Evolutionary conservation across 2,888 invertebrate species (phyloP).

Genomic region (Drosophila subsilvestris): DNA sequence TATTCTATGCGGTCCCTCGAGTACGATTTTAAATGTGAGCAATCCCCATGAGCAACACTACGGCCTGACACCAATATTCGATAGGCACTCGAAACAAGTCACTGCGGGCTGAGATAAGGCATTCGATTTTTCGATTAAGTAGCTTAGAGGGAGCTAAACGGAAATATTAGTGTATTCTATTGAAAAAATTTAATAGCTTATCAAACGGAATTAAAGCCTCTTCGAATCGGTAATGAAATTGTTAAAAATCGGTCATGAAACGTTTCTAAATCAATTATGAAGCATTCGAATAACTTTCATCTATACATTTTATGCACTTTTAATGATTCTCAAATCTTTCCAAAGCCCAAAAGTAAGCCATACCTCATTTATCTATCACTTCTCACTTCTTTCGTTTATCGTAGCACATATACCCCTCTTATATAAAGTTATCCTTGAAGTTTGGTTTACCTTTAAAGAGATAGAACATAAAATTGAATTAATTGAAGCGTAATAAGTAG

Average conservation of each 20-base stretch:
- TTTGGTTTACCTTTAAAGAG: constrained; percentile 25
- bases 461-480: constrained; percentile 2
- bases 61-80: not conserved
- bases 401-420: not conserved
- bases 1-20: not conserved
- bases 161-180: no score
- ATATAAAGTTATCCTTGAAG: not conserved
- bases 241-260: no score
- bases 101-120: not conserved
- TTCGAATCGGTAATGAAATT: no score
- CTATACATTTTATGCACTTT: no score
- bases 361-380: not conserved
- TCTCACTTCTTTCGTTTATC: not conserved
- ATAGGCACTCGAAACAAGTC: not conserved
- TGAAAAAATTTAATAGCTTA: no score
- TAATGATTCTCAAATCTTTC: not conserved
- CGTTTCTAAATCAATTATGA: no score
- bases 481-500: constrained; percentile 19
- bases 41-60: not conserved
- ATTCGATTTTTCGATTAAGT: not conserved
- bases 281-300: no score
- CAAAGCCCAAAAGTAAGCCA: not conserved
- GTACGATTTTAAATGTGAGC: not conserved
- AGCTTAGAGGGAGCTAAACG: not conserved
- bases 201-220: no score